Base-by-base conservation (phyloP, 2,888 invertebrate species). In the Eupeodes luniger region DNA sequence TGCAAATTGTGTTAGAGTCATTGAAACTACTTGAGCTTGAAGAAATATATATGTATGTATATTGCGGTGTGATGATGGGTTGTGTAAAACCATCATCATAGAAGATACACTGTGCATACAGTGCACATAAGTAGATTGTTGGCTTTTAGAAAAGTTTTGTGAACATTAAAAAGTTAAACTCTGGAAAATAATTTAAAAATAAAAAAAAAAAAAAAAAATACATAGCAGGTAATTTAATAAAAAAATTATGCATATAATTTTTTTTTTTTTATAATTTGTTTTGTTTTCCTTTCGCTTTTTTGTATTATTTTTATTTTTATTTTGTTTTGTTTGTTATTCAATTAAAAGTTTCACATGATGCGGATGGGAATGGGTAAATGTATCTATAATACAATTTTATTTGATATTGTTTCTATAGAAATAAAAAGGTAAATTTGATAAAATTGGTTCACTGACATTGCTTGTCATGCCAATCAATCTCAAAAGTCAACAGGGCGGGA, bases 131-230 rank as follows among this genome's bases (percentile, higher is more conserved):
- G 40, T 40, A 40, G 40, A 40, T 40, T 7, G 11, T 10, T 55
- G 36, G 36, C 53, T 53, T 75, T 51, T 36, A 62, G 47, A 12
- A 36, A 12, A 49, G 16, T 12, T 16, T 49, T 66, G 19, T 70
- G 85, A 88, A 78, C 67, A 81, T 70, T 81, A 81, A 70, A 88
- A 88, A 81, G 88, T 85, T 85, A 81, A 84, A 62, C 85, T 85
- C 62, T 75, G 85, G 74, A 81, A 78, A 81, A 78, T 75, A 78
- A 78, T 84, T 27, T 59, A 0, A 3, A 16, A 6, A 69, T 16
- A 53, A 53, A 27, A 51, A 5, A 36, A 59, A 14, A 55, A 36
- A 40, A 55, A 59, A 59, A 59, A 53, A 47, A 5, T 5, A 40
- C 40, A 40, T 40, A 1, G 40, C 5, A 40, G 40, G n/a, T 82